phyloP scores from a whole-genome alignment of 2,797 vertebrate species.

The Acanthopagrus latus region DNA sequence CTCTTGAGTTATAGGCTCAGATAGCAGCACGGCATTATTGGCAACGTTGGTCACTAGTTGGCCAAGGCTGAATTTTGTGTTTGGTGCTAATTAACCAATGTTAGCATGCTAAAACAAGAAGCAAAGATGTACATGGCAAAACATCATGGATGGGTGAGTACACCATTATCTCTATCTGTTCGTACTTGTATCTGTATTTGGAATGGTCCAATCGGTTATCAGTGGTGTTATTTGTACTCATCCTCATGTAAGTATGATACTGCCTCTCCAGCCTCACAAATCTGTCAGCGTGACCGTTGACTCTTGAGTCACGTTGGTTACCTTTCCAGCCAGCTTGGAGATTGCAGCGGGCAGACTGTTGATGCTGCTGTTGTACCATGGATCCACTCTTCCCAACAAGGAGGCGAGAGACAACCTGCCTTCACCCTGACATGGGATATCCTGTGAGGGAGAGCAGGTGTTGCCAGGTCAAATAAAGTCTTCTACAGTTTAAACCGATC shows the following conservation, averaged over 20 bases:
- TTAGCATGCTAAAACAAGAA: too few species aligned
- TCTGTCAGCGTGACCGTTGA: neutral
- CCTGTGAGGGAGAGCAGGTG: constrained; percentile 57
- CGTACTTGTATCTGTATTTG: too few species aligned
- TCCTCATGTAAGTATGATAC: too few species aligned
- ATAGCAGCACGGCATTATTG: too few species aligned
- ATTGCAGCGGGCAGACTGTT: constrained; percentile 86
- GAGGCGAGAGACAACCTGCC: constrained; percentile 83
- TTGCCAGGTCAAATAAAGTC: neutral
- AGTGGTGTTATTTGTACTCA: too few species aligned
- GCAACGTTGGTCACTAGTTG: too few species aligned
- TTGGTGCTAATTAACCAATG: neutral
- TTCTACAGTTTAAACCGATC: neutral
- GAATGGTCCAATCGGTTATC: too few species aligned
- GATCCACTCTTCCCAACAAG: constrained; percentile 87
- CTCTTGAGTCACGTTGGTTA: constrained; percentile 58
- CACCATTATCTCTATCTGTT: too few species aligned
- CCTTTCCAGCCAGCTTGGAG: constrained; percentile 87
- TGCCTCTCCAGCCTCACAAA: too few species aligned
- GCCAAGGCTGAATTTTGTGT: too few species aligned
- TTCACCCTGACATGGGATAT: constrained; percentile 15
- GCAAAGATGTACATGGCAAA: neutral
- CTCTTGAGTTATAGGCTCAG: neutral
- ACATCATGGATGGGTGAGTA: too few species aligned
- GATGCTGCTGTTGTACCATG: constrained; percentile 90